phyloP scores from a whole-genome alignment of 1,140 invertebrate genomes.

The Atta texana region DNA sequence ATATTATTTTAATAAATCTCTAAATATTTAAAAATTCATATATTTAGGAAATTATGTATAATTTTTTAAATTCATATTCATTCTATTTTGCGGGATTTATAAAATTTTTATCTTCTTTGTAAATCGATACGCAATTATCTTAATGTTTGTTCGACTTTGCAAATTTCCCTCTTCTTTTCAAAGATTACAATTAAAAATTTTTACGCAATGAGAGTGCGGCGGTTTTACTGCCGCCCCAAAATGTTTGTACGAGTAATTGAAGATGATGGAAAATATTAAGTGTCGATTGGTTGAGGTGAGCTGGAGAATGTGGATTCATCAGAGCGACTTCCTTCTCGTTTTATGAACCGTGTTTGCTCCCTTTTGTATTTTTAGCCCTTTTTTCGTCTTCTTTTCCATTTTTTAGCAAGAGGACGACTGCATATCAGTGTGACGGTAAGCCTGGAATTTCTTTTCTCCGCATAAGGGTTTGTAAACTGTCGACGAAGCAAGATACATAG shows the following conservation, averaged over 20 bases:
- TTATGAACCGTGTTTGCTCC: slow-evolving; percentile 27
- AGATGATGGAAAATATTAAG: slow-evolving; percentile 49
- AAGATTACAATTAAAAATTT: slow-evolving; percentile 24
- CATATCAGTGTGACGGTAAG: slow-evolving; percentile 58
- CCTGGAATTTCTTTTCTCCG: slow-evolving; percentile 37
- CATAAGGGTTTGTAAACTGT: slow-evolving; percentile 60
- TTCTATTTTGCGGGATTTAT: not conserved
- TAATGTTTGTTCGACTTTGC: slow-evolving; percentile 5
- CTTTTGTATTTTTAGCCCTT: slow-evolving; percentile 41
- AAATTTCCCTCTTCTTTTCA: not conserved
- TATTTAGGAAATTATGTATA: not conserved
- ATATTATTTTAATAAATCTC: not conserved
- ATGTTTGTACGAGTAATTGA: slow-evolving; percentile 49
- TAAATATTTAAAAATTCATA: slow-evolving; percentile 4
- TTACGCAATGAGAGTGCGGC: not conserved
- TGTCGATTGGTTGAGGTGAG: not conserved
- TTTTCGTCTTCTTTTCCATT: not conserved
- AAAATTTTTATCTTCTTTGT: not conserved
- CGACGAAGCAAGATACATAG: slow-evolving; percentile 53
- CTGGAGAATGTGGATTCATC: not conserved
- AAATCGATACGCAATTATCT: slow-evolving; percentile 37
- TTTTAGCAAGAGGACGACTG: slow-evolving; percentile 7
- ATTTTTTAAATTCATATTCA: not conserved
- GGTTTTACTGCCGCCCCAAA: slow-evolving; percentile 3
- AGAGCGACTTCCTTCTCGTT: slow-evolving; percentile 7